Evolutionary conservation across 2,113 vertebrate genomes (phyloP).

Genomic region (Machaerirhynchus nigripectus): DNA sequence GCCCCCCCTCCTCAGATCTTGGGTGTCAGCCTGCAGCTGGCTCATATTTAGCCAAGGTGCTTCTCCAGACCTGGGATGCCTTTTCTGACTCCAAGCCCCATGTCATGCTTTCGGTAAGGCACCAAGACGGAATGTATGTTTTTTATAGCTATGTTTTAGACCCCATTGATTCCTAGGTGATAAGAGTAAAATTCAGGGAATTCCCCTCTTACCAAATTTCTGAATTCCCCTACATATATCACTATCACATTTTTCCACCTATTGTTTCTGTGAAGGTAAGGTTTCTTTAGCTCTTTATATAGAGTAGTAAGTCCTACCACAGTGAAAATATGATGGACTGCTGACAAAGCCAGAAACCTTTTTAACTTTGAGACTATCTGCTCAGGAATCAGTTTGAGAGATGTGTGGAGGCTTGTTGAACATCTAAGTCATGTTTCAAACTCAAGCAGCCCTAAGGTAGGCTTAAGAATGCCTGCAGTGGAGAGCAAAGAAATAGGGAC

Average conservation of each 20-base stretch:
- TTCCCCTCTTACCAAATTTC: not conserved
- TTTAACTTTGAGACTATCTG: not conserved
- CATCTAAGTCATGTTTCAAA: not conserved
- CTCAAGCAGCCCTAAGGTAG: not conserved
- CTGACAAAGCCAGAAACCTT: not conserved
- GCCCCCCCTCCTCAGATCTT: not conserved
- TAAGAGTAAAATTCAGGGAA: not conserved
- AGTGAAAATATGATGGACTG: not conserved
- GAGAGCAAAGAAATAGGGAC: not conserved
- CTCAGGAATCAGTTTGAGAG: not conserved
- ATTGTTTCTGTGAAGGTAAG: not conserved
- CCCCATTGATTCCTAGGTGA: not conserved
- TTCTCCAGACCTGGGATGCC: not conserved
- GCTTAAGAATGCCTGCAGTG: not conserved
- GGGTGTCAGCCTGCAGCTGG: not conserved
- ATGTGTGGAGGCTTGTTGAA: not conserved
- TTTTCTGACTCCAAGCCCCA: not conserved
- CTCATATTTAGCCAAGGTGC: not conserved
- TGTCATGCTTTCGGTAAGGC: fast-evolving
- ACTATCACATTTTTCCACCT: not conserved
- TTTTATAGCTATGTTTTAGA: not conserved
- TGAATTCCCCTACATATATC: not conserved
- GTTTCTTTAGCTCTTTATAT: not conserved
- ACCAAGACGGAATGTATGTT: not conserved
- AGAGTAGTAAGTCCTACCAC: not conserved